Evolutionary conservation across 1,140 invertebrate genomes (phyloP).

Genomic region (Melanaphis sacchari): DNA sequence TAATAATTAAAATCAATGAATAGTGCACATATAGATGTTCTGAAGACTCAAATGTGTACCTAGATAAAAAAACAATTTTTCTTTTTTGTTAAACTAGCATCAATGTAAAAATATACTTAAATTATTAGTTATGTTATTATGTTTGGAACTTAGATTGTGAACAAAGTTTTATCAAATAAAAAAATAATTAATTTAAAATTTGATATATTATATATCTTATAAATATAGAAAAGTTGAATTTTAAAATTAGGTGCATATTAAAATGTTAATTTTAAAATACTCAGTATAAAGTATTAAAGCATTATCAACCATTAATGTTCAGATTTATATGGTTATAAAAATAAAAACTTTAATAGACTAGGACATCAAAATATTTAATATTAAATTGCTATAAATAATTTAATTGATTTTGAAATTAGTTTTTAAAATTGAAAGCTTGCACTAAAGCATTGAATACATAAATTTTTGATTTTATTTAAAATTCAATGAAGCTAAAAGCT

Average conservation of each 20-base stretch:
- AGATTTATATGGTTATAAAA: not conserved
- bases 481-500: constrained; percentile 65
- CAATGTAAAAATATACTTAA: not conserved
- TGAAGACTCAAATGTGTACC: not conserved
- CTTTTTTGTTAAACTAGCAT: not conserved
- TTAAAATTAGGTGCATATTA: not conserved
- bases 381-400: not conserved
- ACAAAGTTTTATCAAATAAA: not conserved
- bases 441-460: not conserved
- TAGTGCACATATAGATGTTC: not conserved
- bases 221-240: not conserved
- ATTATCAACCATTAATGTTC: not conserved
- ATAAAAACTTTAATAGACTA: not conserved
- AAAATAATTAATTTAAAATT: not conserved
- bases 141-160: not conserved
- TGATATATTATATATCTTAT: not conserved
- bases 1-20: not conserved
- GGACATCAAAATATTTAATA: not conserved
- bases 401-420: not conserved
- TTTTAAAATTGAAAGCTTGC: not conserved
- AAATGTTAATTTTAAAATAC: not conserved
- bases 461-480: constrained; percentile 56
- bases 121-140: not conserved
- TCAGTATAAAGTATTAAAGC: not conserved
- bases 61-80: not conserved